Percentiles rank a stretch among this genome's conserved stretches.
These are phyloP conservation scores for Clusia tigrina DNA, from an alignment of 2,888 invertebrate species.

Conservation along the genomic window DNA sequence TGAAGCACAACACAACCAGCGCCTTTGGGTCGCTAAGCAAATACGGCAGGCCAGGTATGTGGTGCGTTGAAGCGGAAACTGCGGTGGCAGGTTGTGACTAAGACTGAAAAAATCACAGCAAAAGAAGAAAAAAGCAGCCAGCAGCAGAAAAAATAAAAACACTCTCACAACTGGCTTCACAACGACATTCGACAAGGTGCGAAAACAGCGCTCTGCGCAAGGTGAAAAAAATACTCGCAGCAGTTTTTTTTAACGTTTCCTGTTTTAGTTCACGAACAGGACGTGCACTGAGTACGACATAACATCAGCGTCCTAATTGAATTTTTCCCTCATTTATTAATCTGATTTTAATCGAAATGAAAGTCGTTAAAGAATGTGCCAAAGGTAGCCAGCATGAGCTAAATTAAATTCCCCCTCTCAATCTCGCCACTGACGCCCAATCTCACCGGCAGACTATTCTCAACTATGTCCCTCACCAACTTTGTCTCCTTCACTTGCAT, in stretches of 20 bases:
- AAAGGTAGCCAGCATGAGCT: no score
- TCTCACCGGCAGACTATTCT: no score
- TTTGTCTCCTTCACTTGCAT: no score
- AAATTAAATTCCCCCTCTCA: no score
- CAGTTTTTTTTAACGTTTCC: no score
- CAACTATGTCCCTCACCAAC: no score
- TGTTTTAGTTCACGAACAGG: no score
- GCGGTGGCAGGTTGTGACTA: background rate
- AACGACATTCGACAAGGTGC: conserved; percentile 6
- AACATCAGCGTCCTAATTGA: background rate
- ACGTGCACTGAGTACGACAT: background rate
- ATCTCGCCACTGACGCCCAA: no score
- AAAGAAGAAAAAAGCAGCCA: background rate
- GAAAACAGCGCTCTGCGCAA: background rate
- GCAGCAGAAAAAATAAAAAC: background rate
- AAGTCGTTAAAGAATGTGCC: background rate
- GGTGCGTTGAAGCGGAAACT: background rate
- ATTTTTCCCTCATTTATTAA: conserved; percentile 8
- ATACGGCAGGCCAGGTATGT: background rate
- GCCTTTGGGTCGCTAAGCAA: background rate
- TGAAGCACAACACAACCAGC: background rate
- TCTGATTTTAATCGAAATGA: conserved; percentile 4
- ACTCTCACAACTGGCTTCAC: background rate
- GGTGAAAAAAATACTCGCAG: background rate
- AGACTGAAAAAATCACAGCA: background rate